Base-by-base conservation (phyloP, 2,113 vertebrate species). In the Megaceryle torquata region DNA sequence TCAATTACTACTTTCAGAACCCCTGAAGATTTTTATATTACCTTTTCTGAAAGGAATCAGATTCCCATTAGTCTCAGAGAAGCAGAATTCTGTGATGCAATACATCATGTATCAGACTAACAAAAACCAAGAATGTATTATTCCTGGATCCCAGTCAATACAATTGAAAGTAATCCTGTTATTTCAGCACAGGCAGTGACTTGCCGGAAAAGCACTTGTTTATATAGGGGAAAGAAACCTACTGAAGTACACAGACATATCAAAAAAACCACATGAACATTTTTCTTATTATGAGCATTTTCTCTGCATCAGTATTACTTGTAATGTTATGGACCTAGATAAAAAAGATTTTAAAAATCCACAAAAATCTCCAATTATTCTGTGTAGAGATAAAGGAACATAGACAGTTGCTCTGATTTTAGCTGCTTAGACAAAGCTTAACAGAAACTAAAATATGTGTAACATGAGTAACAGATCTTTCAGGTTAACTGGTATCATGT, bases 71-170 rank as follows among this genome's bases (percentile, higher is more conserved):
- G 37, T n/a, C 57, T 64, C 82, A 74, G 54, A 43, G 37, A 43
- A 83, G 65, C 6, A 86, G 31, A 82, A 50, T 65, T 61, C 57
- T 84, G 64, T 56, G 72, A 90, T 77, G 75, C 69, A 54, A 39
- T n/a, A 13, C 28, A 59, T 44, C 59, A 65, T 1, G 1, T 28
- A 44, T 46, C 48, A 44, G 72, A 75, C 2, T 20, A 86, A 78
- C 61, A 93, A 91, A 92, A 82, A 9, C 39, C 60, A 53, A 31
- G 21, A 68, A 54, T 4, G 4, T 88, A 81, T 88, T 90, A 91
- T 86, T 94, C n/a, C 90, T 93, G 95, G 92, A 93, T 72, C 41
- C 9, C 37, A 82, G 69, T 92, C 90, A 93, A 87, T 57, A 94
- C 60, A 89, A 92, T 50, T 57, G 19, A 39, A 82, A 89, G 26